These are phyloP conservation scores for Mamestra configurata DNA, from an alignment of 1,140 invertebrate species.

Conservation along the genomic window DNA sequence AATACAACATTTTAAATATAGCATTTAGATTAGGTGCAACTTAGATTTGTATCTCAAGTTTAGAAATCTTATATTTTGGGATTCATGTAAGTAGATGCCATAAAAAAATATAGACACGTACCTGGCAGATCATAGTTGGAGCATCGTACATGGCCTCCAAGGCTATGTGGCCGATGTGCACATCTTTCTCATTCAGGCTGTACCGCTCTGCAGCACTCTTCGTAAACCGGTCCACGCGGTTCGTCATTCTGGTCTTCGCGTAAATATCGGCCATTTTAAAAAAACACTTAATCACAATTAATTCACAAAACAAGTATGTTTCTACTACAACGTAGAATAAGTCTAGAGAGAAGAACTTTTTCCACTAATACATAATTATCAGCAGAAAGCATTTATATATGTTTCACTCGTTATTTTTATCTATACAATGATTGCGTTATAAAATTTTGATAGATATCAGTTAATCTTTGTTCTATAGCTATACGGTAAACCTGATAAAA, in stretches of 20 bases:
- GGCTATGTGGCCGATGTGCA: conserved; percentile 10
- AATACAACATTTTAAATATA: background rate
- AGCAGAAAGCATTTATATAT: conserved; percentile 20
- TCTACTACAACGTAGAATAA: background rate
- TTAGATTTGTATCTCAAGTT: too few species aligned
- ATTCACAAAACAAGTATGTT: background rate
- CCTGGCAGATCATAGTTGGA: conserved; percentile 9
- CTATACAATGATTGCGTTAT: conserved; percentile 26
- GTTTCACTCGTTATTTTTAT: conserved; percentile 22
- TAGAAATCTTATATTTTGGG: too few species aligned
- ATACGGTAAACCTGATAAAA: background rate
- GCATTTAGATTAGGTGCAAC: background rate
- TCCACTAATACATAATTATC: conserved; percentile 21
- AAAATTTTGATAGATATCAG: background rate
- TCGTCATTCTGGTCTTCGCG: background rate
- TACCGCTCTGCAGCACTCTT: background rate
- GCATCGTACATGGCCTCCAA: background rate
- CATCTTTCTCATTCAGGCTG: background rate
- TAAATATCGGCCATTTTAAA: background rate
- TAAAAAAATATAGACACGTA: background rate
- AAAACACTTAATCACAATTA: background rate
- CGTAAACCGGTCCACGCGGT: background rate
- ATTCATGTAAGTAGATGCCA: too few species aligned
- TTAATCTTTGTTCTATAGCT: background rate
- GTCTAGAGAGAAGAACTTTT: background rate